Conservation (phyloP, 2,113 vertebrate genomes). For the Candoia aspera region DNA sequence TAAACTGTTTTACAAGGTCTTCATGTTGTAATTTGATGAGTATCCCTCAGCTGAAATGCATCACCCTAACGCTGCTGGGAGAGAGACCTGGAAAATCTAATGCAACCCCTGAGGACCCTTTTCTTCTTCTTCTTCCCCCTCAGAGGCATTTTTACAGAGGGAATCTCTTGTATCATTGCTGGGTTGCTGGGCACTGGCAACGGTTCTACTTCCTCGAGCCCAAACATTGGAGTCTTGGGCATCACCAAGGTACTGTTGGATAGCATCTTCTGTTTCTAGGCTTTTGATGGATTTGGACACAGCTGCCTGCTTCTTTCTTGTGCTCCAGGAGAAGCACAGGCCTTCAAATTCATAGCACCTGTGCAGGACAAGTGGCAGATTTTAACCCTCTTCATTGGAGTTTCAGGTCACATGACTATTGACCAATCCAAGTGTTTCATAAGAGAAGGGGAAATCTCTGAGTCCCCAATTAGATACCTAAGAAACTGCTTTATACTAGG, state of each 20-base stretch:
- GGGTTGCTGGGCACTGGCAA: conserved; percentile 82
- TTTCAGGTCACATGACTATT: not conserved
- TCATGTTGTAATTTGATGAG: not conserved
- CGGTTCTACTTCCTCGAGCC: conserved; percentile 83
- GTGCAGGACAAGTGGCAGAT: not conserved
- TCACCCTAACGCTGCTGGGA: not conserved
- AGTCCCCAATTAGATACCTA: not conserved
- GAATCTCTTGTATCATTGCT: conserved; percentile 81
- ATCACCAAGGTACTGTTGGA: conserved; percentile 77
- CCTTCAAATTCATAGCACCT: not conserved
- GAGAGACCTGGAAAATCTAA: not conserved
- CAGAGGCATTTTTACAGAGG: conserved; percentile 83
- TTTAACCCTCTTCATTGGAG: not conserved
- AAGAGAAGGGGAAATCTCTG: too few relatives aligned
- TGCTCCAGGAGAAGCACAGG: not conserved
- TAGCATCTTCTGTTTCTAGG: conserved; percentile 3
- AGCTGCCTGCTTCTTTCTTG: not conserved
- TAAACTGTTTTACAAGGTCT: not conserved
- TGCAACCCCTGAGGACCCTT: rapidly evolving
- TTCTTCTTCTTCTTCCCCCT: rapidly evolving
- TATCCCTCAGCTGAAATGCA: not conserved
- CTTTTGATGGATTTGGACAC: not conserved
- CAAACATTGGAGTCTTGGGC: conserved; percentile 83
- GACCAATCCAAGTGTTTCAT: not conserved
- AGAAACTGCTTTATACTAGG: not conserved